Conservation (phyloP, 1,140 invertebrate species). For the Homarus americanus region DNA sequence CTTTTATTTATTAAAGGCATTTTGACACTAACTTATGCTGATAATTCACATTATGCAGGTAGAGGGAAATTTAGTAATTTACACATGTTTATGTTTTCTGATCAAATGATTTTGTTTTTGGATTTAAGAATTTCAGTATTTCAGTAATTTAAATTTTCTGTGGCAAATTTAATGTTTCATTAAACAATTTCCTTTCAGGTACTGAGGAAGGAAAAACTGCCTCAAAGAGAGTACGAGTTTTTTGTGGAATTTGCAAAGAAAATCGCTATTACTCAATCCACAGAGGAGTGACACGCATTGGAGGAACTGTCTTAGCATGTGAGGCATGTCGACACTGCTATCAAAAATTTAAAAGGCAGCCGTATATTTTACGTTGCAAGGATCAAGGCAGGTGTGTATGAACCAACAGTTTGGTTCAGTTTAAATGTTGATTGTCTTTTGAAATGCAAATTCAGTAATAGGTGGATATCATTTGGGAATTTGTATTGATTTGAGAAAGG, state of each 20-base stretch:
- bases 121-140: too few species aligned
- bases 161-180: not conserved
- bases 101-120: too few species aligned
- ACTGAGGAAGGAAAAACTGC: conserved; percentile 62
- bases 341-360: conserved; percentile 61
- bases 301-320: conserved; percentile 41
- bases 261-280: conserved; percentile 64
- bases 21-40: too few species aligned
- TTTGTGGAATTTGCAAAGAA: conserved; percentile 60
- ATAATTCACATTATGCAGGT: too few species aligned
- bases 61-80: too few species aligned
- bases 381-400: conserved; percentile 38
- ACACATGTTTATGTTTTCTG: too few species aligned
- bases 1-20: too few species aligned
- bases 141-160: too few species aligned
- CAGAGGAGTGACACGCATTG: conserved; percentile 55
- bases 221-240: conserved; percentile 47
- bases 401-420: not conserved
- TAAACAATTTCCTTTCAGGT: not conserved
- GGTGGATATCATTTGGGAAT: too few species aligned
- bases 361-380: conserved; percentile 54
- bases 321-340: conserved; percentile 61
- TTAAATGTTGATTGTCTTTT: too few species aligned
- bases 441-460: too few species aligned
- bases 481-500: too few species aligned